Conservation (phyloP, 2,797 vertebrate species). For the Cottoperca gobio region DNA sequence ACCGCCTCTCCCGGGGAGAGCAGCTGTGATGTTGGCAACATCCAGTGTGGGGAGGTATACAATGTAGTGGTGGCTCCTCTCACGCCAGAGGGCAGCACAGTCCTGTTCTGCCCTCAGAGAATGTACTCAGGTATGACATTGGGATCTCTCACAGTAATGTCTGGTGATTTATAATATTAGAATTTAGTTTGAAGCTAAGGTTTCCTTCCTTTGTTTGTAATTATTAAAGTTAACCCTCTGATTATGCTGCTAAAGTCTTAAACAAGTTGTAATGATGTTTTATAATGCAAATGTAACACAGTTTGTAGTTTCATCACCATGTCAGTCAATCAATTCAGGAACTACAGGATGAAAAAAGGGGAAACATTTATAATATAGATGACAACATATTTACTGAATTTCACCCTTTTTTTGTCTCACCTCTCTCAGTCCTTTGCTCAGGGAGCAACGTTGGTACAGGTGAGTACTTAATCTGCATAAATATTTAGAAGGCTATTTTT, state of each 20-base stretch:
- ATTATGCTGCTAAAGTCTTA: not conserved
- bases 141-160: not conserved
- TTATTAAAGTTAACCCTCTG: not conserved
- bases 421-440: conserved; percentile 89
- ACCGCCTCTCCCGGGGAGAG: conserved; percentile 74
- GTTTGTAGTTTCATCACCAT: not conserved
- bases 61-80: conserved; percentile 87
- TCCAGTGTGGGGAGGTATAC: conserved; percentile 90
- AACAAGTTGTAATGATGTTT: not conserved
- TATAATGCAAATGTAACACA: not conserved
- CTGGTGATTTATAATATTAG: not conserved
- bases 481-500: not conserved
- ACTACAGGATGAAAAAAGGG: no score
- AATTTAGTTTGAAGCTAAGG: not conserved
- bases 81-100: conserved; percentile 78
- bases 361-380: not conserved
- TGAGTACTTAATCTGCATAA: conserved; percentile 55
- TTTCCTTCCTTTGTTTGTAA: not conserved
- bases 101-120: conserved; percentile 89
- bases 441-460: conserved; percentile 89
- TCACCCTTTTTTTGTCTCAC: conserved; percentile 1
- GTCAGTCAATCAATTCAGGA: no score
- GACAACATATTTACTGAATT: not conserved
- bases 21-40: conserved; percentile 84
- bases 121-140: conserved; percentile 87